phyloP scores from a whole-genome alignment of 2,888 invertebrate genomes.

The Tricholauxania praeusta region DNA sequence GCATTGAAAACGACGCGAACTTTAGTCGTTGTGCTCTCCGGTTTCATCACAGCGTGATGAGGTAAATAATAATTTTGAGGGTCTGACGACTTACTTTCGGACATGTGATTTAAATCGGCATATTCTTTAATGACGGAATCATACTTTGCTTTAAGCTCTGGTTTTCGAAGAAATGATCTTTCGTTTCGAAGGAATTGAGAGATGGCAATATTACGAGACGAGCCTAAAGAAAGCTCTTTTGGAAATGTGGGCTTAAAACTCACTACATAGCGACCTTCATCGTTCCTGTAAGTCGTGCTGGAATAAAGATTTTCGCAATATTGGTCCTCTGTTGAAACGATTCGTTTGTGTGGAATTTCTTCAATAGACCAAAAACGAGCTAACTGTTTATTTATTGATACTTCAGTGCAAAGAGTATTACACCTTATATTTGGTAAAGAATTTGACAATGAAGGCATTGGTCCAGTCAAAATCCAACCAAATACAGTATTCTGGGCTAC shows the following conservation, averaged over 20 bases:
- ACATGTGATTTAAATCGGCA: neutral
- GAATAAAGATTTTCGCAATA: constrained; percentile 24
- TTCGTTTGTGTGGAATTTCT: neutral
- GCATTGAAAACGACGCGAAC: neutral
- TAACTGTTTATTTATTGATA: neutral
- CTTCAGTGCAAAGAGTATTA: neutral
- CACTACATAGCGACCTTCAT: constrained; percentile 30
- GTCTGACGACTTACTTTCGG: neutral
- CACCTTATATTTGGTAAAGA: neutral
- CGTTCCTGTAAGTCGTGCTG: neutral
- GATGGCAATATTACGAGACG: neutral
- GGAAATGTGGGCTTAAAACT: neutral
- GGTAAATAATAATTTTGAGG: neutral
- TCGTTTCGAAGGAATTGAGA: neutral
- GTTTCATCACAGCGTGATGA: constrained; percentile 6
- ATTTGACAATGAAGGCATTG: neutral
- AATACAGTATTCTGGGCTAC: constrained; percentile 2
- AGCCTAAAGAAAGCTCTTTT: neutral
- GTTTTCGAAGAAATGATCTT: neutral
- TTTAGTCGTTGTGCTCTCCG: neutral
- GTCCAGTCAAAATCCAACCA: neutral
- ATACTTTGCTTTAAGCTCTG: neutral
- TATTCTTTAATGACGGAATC: neutral
- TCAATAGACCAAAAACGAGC: neutral
- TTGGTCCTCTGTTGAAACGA: constrained; percentile 1